Evolutionary conservation across 2,113 vertebrate species (phyloP), one percentile per base, ranked within the genome.

Genomic region (Agapornis roseicollis): DNA sequence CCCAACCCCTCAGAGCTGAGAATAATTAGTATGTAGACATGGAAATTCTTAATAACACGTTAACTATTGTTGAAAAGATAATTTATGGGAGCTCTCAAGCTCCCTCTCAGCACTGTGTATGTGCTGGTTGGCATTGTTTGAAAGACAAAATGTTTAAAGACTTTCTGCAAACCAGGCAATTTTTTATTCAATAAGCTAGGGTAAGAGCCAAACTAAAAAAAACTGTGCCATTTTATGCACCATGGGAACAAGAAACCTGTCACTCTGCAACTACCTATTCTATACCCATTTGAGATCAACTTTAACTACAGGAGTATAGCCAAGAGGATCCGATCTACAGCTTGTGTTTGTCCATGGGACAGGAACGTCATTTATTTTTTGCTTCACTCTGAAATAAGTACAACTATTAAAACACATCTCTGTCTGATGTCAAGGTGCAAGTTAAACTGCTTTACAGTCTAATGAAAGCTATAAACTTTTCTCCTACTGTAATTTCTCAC

Each of bases 111-210:
- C 29, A 44, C 64, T 56, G 78, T 3, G 5, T 80, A 85, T 61
- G 74, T 93, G 58, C 50, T 93, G 69, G 89, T 64, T 93, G 72
- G 65, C 70, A 71, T 82, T 85, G 82, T 92, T 81, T 94, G 88
- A 94, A 96, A 97, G 86, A 96, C 50, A 96, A 91, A 90, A 95
- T 92, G 84, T 96, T 93, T 90, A 91, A 96, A 94, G 79, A 17
- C 58, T 88, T 95, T 77, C 86, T 94, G 76, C 72, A 92, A 76
- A 88, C 49, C 81, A 96, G 63, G 53, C 71, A 53, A 89, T 82
- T 94, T 96, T 81, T 92, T 74, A 86, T 78, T 93, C 63, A 92
- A 6, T 90, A 93, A 93, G 37, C 23, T 49, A 71, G 60, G 85
- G 80, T 82, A 71, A 93, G 91, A 92, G 69, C 83, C 89, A 88